These are phyloP conservation scores for Triplophysa tibetana DNA, from an alignment of 2,113 vertebrate genomes.

Conservation along the genomic window DNA sequence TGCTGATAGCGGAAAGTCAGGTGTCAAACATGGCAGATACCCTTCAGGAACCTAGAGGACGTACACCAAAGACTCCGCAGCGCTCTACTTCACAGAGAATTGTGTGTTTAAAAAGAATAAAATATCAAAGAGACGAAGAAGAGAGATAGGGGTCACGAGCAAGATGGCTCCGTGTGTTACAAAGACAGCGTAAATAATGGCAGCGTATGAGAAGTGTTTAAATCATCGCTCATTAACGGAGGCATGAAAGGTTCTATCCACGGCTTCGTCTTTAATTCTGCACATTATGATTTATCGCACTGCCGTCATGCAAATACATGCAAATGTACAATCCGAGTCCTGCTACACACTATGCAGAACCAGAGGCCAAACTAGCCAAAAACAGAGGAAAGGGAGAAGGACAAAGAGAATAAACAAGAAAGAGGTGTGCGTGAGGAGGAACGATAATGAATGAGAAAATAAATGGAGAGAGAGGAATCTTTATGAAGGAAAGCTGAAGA, in stretches of 20 bases:
- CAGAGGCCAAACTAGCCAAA: background rate
- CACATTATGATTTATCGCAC: constrained; percentile 50
- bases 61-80: background rate
- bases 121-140: constrained; percentile 19
- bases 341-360: background rate
- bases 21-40: constrained; percentile 33
- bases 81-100: background rate
- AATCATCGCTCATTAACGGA: constrained; percentile 61
- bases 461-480: constrained; percentile 19
- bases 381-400: background rate
- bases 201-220: constrained; percentile 54
- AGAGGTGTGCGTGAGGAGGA: constrained; percentile 24
- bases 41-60: constrained; percentile 23
- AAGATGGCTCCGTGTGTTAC: background rate
- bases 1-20: constrained; percentile 38
- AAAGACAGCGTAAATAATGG: constrained; percentile 57
- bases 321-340: constrained; percentile 26
- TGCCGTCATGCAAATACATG: constrained; percentile 56
- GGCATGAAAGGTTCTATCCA: constrained; percentile 55
- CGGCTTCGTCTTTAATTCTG: constrained; percentile 58
- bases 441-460: constrained; percentile 18
- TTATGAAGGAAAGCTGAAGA: constrained; percentile 1
- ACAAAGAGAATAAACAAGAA: constrained; percentile 31
- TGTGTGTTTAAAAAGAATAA: constrained; percentile 27
- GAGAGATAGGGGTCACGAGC: background rate